phyloP scores from a whole-genome alignment of 2,888 invertebrate genomes.

The Sminthurides aquaticus region DNA sequence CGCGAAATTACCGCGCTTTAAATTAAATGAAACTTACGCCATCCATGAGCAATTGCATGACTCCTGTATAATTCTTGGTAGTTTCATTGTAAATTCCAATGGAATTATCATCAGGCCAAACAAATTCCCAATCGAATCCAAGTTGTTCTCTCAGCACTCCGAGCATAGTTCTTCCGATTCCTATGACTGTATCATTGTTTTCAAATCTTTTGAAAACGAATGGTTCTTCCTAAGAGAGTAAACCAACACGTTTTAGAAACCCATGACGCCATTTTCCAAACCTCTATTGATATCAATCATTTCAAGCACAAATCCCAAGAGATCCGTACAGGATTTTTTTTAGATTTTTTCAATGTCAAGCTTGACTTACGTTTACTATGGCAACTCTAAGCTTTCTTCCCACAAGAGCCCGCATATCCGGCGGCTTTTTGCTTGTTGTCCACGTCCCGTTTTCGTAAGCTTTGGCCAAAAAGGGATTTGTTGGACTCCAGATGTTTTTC shows the following conservation, averaged over 20 bases:
- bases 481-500: slow-evolving; percentile 42
- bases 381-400: slow-evolving; percentile 34
- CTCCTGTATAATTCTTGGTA: slow-evolving; percentile 49
- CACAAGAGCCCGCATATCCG: slow-evolving; percentile 28
- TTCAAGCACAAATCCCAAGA: neutral
- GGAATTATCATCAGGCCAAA: slow-evolving; percentile 57
- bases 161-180: slow-evolving; percentile 66
- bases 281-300: too few relatives aligned
- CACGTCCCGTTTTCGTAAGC: slow-evolving; percentile 37
- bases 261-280: neutral
- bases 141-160: slow-evolving; percentile 61
- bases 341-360: neutral
- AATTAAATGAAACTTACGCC: slow-evolving; percentile 50
- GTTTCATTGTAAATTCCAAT: slow-evolving; percentile 51
- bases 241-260: neutral
- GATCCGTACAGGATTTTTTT: neutral
- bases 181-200: slow-evolving; percentile 46
- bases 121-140: slow-evolving; percentile 66
- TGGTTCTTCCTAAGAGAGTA: slow-evolving; percentile 34
- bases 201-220: slow-evolving; percentile 28
- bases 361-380: slow-evolving; percentile 35
- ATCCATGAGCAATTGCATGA: slow-evolving; percentile 58
- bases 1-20: too few relatives aligned
- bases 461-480: slow-evolving; percentile 36
- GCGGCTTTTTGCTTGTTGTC: slow-evolving; percentile 24